Evolutionary conservation across 2,888 invertebrate species (phyloP).

Genomic region (Parthenolecanium corni): DNA sequence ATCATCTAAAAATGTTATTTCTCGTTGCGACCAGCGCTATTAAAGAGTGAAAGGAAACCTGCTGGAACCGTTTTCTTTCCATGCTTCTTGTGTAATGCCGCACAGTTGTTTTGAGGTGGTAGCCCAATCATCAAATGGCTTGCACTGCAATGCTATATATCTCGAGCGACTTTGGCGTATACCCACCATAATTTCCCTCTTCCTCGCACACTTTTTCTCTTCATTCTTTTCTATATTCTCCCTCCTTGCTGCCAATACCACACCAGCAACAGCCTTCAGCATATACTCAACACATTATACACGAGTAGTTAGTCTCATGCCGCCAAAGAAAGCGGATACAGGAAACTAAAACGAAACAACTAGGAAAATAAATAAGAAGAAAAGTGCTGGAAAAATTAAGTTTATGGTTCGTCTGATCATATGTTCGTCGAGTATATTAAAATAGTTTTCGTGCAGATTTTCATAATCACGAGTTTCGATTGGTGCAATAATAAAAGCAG

Average conservation of each 20-base stretch:
- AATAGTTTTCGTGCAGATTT: too few species aligned
- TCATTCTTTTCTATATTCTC: too few species aligned
- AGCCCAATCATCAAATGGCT: too few species aligned
- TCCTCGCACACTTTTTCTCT: too few species aligned
- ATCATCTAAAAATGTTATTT: background rate
- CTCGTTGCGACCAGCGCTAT: constrained; percentile 15
- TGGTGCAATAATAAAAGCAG: too few species aligned
- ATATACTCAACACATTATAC: too few species aligned
- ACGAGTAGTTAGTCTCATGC: background rate
- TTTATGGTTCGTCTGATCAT: too few species aligned
- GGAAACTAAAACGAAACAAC: background rate
- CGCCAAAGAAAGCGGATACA: constrained; percentile 23
- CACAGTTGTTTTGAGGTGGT: background rate
- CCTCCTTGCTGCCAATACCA: too few species aligned
- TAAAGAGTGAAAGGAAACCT: constrained; percentile 28
- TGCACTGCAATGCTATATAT: background rate
- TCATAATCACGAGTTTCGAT: too few species aligned
- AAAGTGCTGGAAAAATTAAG: too few species aligned
- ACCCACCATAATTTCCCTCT: too few species aligned
- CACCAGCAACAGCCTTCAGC: too few species aligned
- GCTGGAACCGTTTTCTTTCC: constrained; percentile 9
- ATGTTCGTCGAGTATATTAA: constrained; percentile 1
- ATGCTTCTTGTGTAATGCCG: constrained; percentile 9
- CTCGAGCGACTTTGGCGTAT: background rate
- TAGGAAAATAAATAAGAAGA: background rate